These are phyloP conservation scores for Apis mellifera DNA, from an alignment of 1,140 invertebrate genomes.

Conservation along the genomic window DNA sequence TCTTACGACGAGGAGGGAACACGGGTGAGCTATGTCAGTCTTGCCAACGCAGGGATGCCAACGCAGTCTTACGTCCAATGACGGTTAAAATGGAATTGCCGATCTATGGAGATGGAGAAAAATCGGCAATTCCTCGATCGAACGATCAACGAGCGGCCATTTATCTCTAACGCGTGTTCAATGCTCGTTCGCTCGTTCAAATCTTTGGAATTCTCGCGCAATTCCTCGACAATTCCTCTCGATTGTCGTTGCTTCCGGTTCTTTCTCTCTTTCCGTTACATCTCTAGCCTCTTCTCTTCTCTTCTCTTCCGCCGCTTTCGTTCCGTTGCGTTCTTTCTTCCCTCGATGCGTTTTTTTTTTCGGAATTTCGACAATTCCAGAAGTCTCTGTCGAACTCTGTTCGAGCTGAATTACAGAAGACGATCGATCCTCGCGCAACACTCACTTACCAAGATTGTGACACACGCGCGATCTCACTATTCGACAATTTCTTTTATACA, in stretches of 20 bases:
- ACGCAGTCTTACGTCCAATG: conserved; percentile 3
- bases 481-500: too few species aligned
- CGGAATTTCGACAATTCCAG: neutral
- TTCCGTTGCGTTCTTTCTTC: too few species aligned
- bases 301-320: neutral
- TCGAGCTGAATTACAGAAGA: neutral
- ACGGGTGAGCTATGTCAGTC: neutral
- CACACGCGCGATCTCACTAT: neutral
- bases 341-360: too few species aligned
- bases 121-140: neutral
- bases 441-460: neutral
- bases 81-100: too few species aligned
- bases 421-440: too few species aligned
- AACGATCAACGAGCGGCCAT: neutral
- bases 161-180: too few species aligned
- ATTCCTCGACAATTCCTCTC: neutral
- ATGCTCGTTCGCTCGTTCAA: neutral
- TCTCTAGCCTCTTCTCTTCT: conserved; percentile 14
- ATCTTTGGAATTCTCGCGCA: conserved; percentile 1
- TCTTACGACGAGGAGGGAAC: neutral
- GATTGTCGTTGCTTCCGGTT: neutral
- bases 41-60: neutral
- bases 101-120: too few species aligned
- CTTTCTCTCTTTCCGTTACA: too few species aligned
- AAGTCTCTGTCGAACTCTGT: too few species aligned